Conservation (phyloP, 1,140 invertebrate species). For the Cheumatopsyche charites region DNA sequence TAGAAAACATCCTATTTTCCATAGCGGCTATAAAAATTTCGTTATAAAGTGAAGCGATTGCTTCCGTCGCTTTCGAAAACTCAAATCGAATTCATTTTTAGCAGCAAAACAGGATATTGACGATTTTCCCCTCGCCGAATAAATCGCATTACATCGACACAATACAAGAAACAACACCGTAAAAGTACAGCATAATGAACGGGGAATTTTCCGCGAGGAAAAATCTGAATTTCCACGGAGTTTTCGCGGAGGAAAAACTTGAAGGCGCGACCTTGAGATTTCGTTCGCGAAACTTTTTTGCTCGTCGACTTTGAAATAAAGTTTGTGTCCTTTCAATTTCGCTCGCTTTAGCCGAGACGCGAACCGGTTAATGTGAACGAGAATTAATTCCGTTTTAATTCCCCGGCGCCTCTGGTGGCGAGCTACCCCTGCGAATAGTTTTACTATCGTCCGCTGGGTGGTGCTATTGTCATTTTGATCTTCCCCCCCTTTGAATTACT, state of each 20-base stretch:
- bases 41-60: conserved; percentile 12
- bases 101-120: conserved; percentile 29
- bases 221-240: too few relatives aligned
- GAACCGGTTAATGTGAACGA: conserved; percentile 1
- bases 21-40: neutral
- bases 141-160: too few relatives aligned
- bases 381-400: conserved; percentile 34
- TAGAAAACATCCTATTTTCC: too few relatives aligned
- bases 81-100: conserved; percentile 28
- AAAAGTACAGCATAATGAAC: too few relatives aligned
- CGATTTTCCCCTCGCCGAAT: neutral
- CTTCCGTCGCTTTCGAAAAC: conserved; percentile 13
- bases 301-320: conserved; percentile 22
- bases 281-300: conserved; percentile 8
- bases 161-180: neutral
- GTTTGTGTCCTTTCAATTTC: conserved; percentile 25
- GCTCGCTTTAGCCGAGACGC: conserved; percentile 21
- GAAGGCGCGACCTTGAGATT: conserved; percentile 4
- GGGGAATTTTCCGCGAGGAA: too few relatives aligned
- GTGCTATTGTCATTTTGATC: conserved; percentile 4
- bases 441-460: conserved; percentile 41
- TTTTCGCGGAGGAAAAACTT: conserved; percentile 9
- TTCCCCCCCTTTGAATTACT: too few relatives aligned
- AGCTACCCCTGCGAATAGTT: conserved; percentile 34
- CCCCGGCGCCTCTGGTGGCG: conserved; percentile 35